phyloP scores from a whole-genome alignment of 2,113 vertebrate species.

The Oxygymnocypris stewartii region DNA sequence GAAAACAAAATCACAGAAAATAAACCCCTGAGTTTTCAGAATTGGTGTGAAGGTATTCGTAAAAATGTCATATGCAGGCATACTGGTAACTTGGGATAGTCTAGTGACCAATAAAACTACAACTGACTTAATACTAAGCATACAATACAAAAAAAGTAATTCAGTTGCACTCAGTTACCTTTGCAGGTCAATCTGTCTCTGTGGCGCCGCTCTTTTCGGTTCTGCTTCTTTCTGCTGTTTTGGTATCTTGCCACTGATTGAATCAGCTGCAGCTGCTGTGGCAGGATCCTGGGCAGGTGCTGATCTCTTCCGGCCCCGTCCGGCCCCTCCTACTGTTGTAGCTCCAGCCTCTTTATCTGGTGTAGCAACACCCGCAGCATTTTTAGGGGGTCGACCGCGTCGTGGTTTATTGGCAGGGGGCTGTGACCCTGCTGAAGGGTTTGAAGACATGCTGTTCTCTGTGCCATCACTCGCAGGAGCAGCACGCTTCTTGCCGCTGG shows the following conservation, averaged over 20 bases:
- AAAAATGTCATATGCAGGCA: background rate
- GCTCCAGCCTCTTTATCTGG: constrained; percentile 76
- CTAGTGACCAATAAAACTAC: background rate
- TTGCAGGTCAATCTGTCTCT: constrained; percentile 95
- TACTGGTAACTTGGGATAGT: background rate
- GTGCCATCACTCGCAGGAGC: constrained; percentile 72
- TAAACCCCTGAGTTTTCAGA: background rate
- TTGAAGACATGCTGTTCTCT: constrained; percentile 82
- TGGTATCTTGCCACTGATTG: constrained; percentile 90
- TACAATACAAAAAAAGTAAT: background rate
- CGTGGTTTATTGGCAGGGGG: constrained; percentile 78
- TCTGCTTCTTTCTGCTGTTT: constrained; percentile 84
- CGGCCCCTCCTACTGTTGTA: constrained; percentile 70
- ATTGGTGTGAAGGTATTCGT: background rate
- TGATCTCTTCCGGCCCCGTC: constrained; percentile 89
- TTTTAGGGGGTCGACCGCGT: constrained; percentile 84
- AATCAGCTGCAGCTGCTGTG: constrained; percentile 77
- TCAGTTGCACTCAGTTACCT: constrained; percentile 75
- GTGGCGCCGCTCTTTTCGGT: constrained; percentile 86
- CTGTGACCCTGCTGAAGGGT: constrained; percentile 75
- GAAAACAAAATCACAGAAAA: background rate
- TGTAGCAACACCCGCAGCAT: constrained; percentile 76
- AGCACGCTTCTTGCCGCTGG: constrained; percentile 78
- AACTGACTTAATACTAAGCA: background rate
- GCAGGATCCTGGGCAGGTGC: constrained; percentile 78